Evolutionary conservation across 1,140 invertebrate genomes (phyloP), one percentile per base, ranked within the genome.

Genomic region (Drosophila truncata): DNA sequence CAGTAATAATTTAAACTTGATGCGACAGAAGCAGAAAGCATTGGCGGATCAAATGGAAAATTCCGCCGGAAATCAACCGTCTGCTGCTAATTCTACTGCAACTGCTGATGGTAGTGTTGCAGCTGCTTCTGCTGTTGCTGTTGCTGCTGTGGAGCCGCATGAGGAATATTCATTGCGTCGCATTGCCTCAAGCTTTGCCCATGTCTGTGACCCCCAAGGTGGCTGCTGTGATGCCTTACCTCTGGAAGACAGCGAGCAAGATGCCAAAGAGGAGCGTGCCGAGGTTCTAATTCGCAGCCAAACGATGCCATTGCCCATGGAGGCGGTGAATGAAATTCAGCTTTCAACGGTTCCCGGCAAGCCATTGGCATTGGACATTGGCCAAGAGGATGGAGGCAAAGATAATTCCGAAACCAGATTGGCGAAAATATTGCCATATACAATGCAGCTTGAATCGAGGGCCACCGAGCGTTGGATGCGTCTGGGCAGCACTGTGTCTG

Each of bases 101-200:
- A 9, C 46, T 9, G 39, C 14, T 11, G 10, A 2, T 33, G 10
- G 2, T 33, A 4, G 8, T 33, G 10, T 1, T 10, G 31, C 31
- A 10, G 11, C 37, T 2, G 14, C 37, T 16, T 3, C n/a, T n/a
- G n/a, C n/a, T 41, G 1, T 8, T 39, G 4, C 16, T 3, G n/a
- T 10, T 18, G 39, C n/a, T 20, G n/a, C 18, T 13, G 29, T 5
- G 18, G n/a, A 20, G 31, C 70, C 13, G 33, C 29, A 37, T 0
- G 11, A 46, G 25, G 33, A 54, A 7, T 6, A 20, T 0, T 11
- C 76, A 4, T 31, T 87, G 76, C 80, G 80, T 11, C 57, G 80
- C 9, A 88, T 87, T 9, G 67, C 84, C 13, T 88, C 84, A 2
- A 87, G 84, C 23, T 86, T 77, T 50, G 83, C 76, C 9, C 60